Base-by-base conservation (phyloP, 2,888 invertebrate species). In the Pollenia labialis region DNA sequence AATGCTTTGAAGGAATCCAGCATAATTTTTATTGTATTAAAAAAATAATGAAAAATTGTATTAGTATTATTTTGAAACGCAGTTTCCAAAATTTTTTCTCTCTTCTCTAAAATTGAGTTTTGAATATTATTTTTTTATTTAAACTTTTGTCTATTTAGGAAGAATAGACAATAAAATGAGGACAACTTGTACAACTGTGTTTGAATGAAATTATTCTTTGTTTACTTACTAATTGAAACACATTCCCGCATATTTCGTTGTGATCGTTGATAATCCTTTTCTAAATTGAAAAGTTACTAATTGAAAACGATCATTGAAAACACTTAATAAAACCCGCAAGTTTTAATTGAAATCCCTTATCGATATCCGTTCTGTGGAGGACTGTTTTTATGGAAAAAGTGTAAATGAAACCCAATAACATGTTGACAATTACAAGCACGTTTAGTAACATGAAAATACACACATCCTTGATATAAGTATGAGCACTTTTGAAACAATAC, bases 271-370 rank as follows among this genome's bases (percentile, higher is more conserved):
- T 75, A 82, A 79, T 75, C 56, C 56, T 56, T 79, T 68, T 44
- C 14, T 16, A 44, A 82, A 83, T 69, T 77, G 69, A 56, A 40
- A 72, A 80, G 50, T 23, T 68, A 75, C 85, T 79, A 69, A 86
- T 75, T 82, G 58, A 66, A 60, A 44, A 69, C 42, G 60, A 62
- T 68, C 50, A 56, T 23, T 14, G 40, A 44, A 50, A 79, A 66
- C 50, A 74, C 68, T 84, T 80, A 68, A 66, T 10, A 62, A 74
- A 80, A 80, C 84, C 79, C 72, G 84, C 79, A 85, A 79, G 79
- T 40, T 85, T 74, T 54, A 40, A 74, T 66, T 40, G 48, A 12
- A 14, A 8, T 46, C 1, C 40, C 62, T 74, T 81, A 81, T 64
- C 81, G 64, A 46, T 56, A 64, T 64, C 54, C 56, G 72, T 71